A percentile compares a stretch with the other conserved stretches of the same genome.
Conservation (phyloP, 2,888 invertebrate species). For the Megalurothrips usitatus region DNA sequence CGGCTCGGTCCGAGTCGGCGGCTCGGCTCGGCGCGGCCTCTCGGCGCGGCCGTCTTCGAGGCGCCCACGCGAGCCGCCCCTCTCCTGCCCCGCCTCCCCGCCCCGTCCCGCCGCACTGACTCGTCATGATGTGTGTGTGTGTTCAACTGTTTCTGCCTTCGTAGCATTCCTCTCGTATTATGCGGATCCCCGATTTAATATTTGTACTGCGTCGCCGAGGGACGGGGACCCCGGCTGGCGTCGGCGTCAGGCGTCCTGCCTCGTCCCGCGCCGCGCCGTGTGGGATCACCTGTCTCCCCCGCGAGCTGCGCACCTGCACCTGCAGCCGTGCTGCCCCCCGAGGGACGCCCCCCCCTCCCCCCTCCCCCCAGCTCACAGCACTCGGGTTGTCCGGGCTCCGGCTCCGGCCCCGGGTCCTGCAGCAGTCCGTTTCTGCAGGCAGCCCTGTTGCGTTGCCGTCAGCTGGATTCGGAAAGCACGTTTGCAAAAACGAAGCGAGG, state of each 20-base stretch:
- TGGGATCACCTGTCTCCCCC: too few relatives aligned
- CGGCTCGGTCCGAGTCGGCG: neutral
- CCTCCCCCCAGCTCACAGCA: neutral
- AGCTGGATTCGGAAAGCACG: too few relatives aligned
- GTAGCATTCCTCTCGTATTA: conserved; percentile 9
- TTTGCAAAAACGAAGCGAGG: too few relatives aligned
- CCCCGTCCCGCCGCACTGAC: conserved; percentile 2
- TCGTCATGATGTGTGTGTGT: conserved; percentile 19
- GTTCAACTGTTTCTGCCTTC: conserved; percentile 21
- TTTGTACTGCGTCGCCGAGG: neutral
- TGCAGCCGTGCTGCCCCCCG: too few relatives aligned
- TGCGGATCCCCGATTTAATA: conserved; percentile 18
- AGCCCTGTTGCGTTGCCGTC: too few relatives aligned
- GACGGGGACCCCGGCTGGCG: conserved; percentile 33
- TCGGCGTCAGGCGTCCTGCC: neutral
- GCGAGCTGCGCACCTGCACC: too few relatives aligned
- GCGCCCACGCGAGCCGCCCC: conserved; percentile 47
- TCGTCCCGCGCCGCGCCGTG: too few relatives aligned
- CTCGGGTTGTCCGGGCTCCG: neutral
- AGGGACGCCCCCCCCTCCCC: neutral
- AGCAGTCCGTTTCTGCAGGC: neutral
- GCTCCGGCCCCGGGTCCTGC: neutral
- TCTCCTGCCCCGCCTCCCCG: neutral
- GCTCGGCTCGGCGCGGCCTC: neutral
- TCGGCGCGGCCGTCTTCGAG: conserved; percentile 18